Evolutionary conservation across 2,888 invertebrate species (phyloP).

Genomic region (Eristalis arbustorum): DNA sequence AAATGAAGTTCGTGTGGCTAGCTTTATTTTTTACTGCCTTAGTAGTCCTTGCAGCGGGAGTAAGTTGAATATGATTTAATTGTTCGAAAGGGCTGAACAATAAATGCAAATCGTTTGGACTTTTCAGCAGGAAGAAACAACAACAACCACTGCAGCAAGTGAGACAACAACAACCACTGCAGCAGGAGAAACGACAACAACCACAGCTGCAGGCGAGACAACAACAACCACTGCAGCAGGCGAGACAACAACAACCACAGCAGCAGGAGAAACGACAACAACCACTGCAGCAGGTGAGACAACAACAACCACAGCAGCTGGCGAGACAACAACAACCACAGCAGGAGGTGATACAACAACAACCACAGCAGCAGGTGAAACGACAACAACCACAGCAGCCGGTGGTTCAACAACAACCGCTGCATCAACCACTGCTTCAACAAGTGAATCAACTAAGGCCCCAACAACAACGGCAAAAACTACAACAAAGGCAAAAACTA

Average conservation of each 20-base stretch:
- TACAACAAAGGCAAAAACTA: not conserved
- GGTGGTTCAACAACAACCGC: not conserved
- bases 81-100: not conserved
- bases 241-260: not conserved
- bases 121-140: not conserved
- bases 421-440: not conserved
- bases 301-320: not conserved
- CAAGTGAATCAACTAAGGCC: not conserved
- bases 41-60: slow-evolving; percentile 11
- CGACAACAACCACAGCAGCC: too few relatives aligned
- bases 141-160: not conserved
- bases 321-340: not conserved
- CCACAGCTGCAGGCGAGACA: too few relatives aligned
- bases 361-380: not conserved
- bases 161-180: not conserved
- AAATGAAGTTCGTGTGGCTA: slow-evolving; percentile 39
- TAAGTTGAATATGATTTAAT: not conserved
- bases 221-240: not conserved
- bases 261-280: too few relatives aligned
- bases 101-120: not conserved
- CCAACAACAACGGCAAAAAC: not conserved
- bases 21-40: slow-evolving; percentile 11
- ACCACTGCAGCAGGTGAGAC: too few relatives aligned
- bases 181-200: too few relatives aligned
- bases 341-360: not conserved